Base-by-base conservation (phyloP, 2,888 invertebrate genomes). In the Hyalella azteca region DNA sequence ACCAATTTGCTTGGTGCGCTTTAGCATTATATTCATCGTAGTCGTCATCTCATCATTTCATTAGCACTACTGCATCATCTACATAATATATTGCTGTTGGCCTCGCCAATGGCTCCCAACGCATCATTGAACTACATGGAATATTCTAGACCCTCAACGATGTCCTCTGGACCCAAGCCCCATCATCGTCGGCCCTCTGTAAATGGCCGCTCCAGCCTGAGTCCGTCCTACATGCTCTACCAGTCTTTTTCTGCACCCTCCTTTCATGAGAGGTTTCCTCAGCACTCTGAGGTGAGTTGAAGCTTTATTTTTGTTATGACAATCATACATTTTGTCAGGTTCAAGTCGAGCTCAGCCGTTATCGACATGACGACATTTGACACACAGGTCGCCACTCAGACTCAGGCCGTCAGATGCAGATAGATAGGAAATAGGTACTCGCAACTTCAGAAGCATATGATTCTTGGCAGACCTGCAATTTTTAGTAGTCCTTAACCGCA, bases 141-240 rank as follows among this genome's bases (percentile, higher is more conserved):
- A 66, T 22, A 32, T 36, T 36, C 13, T 2, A 29, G 13, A 11
- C 0, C n/a, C 9, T 15, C 39, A 13, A 4, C 19, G 15, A 36
- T 59, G 59, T 1, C 59, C 5, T 22, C 11, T 15, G 66, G 19
- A 36, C 66, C 66, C n/a, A 29, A 29, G 45, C 45, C 45, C 19
- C 9, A 66, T 19, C 66, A 5, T 36, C 66, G 36, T 36, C 66
- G 36, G 5, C 3, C 7, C 39, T n/a, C 5, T n/a, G 19, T 19
- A 3, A 22, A 36, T 29, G 66, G 66, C n/a, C 66, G 66, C n/a
- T 66, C 36, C 13, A 66, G 66, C 66, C 11, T 66, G 29, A 66
- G 66, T 66, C 66, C 66, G 66, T 66, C 66, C 66, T 29, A n/a
- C 39, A 66, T 66, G 66, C 39, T 36, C 4, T 36, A 32, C 36